Conservation (phyloP, 2,797 vertebrate species). For the Eurystomus glaucurus region DNA sequence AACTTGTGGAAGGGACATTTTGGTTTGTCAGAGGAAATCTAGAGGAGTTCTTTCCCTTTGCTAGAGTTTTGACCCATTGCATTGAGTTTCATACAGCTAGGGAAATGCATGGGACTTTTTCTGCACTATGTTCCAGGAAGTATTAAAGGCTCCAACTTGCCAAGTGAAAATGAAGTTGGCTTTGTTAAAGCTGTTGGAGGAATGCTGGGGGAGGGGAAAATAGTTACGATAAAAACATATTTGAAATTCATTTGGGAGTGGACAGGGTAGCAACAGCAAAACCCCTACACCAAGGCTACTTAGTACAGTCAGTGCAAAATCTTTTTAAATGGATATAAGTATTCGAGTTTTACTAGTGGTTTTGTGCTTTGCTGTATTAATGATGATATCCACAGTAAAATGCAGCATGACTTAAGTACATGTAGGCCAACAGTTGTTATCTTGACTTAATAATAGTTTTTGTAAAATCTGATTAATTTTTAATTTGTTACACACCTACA, state of each 20-base stretch:
- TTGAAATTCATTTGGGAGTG: constrained; percentile 63
- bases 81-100: not conserved
- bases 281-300: not conserved
- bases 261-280: not conserved
- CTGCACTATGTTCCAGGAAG: constrained; percentile 10
- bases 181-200: constrained; percentile 49
- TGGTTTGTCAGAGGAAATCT: not conserved
- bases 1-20: not conserved
- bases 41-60: not conserved
- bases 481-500: constrained; percentile 53
- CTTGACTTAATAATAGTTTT: constrained; percentile 28
- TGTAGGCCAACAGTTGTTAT: not conserved
- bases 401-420: not conserved
- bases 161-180: constrained; percentile 6
- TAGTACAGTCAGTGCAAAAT: not conserved
- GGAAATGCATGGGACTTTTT: not conserved
- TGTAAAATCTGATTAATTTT: constrained; percentile 48
- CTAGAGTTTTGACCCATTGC: not conserved
- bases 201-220: constrained; percentile 48
- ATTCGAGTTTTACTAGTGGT: not conserved
- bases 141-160: not conserved
- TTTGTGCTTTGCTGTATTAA: not conserved
- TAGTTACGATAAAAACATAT: constrained; percentile 32
- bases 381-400: not conserved
- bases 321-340: not conserved